Evolutionary conservation across 2,888 invertebrate genomes (phyloP).

Genomic region (Vesta saturnalis): DNA sequence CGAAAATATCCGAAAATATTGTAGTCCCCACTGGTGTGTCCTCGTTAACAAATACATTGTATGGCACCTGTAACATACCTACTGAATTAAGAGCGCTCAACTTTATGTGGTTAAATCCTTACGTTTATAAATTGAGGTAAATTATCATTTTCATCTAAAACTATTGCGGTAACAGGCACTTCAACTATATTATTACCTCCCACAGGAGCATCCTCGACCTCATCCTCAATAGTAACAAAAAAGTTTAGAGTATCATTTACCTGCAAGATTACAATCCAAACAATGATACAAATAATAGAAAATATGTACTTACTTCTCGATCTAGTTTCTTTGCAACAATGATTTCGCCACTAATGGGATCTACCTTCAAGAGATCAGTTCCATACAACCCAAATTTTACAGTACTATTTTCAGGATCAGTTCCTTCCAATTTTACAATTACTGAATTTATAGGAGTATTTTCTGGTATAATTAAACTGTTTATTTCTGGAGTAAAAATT

Average conservation of each 20-base stretch:
- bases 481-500: slow-evolving; percentile 78
- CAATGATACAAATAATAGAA: no score
- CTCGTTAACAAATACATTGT: slow-evolving; percentile 82
- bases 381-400: slow-evolving; percentile 79
- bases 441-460: slow-evolving; percentile 80
- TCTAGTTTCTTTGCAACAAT: slow-evolving; percentile 82
- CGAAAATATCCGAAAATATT: slow-evolving; percentile 75
- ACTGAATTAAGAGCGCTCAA: no score
- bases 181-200: slow-evolving; percentile 77
- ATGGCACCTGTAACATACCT: slow-evolving; percentile 71
- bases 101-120: slow-evolving; percentile 51
- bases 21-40: slow-evolving; percentile 78
- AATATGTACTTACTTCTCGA: slow-evolving; percentile 71
- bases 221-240: slow-evolving; percentile 83
- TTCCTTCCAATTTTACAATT: slow-evolving; percentile 81
- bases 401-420: slow-evolving; percentile 83
- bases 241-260: slow-evolving; percentile 81
- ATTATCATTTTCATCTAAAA: slow-evolving; percentile 90
- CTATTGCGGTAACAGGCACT: slow-evolving; percentile 82
- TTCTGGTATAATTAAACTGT: slow-evolving; percentile 81
- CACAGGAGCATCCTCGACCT: slow-evolving; percentile 67
- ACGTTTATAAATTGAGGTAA: slow-evolving; percentile 82
- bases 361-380: slow-evolving; percentile 83
- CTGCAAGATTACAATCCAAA: slow-evolving; percentile 64
- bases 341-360: slow-evolving; percentile 81